Base-by-base conservation (phyloP, 1,140 invertebrate species). In the Polypedilum pembai region DNA sequence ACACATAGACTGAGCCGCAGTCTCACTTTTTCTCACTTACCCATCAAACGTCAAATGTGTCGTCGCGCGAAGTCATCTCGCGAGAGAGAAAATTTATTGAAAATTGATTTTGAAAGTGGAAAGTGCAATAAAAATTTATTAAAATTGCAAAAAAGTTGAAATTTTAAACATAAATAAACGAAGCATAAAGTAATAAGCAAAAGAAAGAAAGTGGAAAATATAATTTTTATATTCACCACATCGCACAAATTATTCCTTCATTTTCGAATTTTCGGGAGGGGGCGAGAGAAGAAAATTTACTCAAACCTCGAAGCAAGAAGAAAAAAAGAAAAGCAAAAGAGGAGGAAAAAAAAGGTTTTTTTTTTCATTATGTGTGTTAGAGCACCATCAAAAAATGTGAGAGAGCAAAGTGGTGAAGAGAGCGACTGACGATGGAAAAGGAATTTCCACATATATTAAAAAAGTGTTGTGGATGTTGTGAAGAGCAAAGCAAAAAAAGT, bases 11-110 rank as follows among this genome's bases (percentile, higher is more conserved):
- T 69, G 65, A 20, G 65, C 17, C 65, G n/a, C n/a, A 69, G 65
- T 69, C 65, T 69, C 65, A 69, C 18, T 69, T 69, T 69, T 69
- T 33, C 24, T 33, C 24, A 33, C 65, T 69, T 18, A 69, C 65
- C 65, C 65, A 69, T 69, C 65, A 69, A 69, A 69, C 65, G 18
- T 69, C 65, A 69, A 69, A 69, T 69, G 65, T 69, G 65, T 69
- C 65, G 65, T 69, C 65, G 65, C 65, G 65, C 20, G 17, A 7
- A 69, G 65, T 8, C 20, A 18, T 69, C 65, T 69, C 65, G 65
- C 65, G 65, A 56, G 7, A 69, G 65, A 18, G 17, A 21, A 69
- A 69, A 69, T 69, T 69, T 20, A 20, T 20, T 33, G 24, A 33
- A 33, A 33, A 33, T 33, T 33, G 24, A 33, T 33, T 33, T 69